Conservation (phyloP, 2,888 invertebrate genomes). For the Nematopogon swammerdamellus region DNA sequence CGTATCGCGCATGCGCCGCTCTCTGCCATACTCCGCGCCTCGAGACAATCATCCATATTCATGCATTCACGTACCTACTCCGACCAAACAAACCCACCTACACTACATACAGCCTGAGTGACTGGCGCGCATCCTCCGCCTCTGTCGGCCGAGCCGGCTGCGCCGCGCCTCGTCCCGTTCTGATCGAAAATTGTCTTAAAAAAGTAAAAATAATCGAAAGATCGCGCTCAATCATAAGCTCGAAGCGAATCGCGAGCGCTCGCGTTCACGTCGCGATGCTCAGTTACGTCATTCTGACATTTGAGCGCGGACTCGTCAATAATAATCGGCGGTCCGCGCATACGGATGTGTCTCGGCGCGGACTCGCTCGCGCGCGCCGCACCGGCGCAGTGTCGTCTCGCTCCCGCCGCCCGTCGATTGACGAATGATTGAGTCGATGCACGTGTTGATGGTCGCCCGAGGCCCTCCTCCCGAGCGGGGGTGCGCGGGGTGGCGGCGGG, state of each 20-base stretch:
- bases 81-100: slow-evolving; percentile 18
- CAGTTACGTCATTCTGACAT: slow-evolving; percentile 2
- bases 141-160: slow-evolving; percentile 23
- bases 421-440: slow-evolving; percentile 42
- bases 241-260: not conserved
- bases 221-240: not conserved
- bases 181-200: slow-evolving; percentile 16
- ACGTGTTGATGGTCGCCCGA: slow-evolving; percentile 31
- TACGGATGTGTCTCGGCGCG: slow-evolving; percentile 20
- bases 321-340: not conserved
- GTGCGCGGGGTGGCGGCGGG: slow-evolving; percentile 15
- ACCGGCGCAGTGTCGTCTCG: slow-evolving; percentile 27
- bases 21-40: slow-evolving; percentile 19
- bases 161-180: slow-evolving; percentile 17
- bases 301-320: slow-evolving; percentile 1
- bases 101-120: slow-evolving; percentile 13
- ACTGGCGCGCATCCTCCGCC: slow-evolving; percentile 26
- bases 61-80: slow-evolving; percentile 4
- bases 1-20: slow-evolving; percentile 19
- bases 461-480: slow-evolving; percentile 24
- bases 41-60: slow-evolving; percentile 15
- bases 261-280: not conserved
- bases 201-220: slow-evolving; percentile 2
- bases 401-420: slow-evolving; percentile 32
- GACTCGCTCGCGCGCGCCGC: slow-evolving; percentile 22